Evolutionary conservation across 2,797 vertebrate species (phyloP).

Genomic region (Acanthiza pusilla): DNA sequence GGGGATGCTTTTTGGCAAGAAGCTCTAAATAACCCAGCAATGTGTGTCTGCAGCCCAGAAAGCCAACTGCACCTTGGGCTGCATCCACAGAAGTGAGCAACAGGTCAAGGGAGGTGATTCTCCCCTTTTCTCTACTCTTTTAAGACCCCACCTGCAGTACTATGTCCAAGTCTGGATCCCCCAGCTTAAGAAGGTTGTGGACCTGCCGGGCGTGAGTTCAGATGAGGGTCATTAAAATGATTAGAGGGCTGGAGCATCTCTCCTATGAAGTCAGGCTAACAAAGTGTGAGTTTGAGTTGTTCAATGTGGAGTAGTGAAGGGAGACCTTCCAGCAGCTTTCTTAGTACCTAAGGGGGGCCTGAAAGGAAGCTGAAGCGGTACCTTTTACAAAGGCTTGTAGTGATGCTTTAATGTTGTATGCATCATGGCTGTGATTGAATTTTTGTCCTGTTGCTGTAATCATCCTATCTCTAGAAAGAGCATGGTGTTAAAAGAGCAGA

Average conservation of each 20-base stretch:
- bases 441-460: neutral
- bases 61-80: neutral
- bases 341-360: neutral
- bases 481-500: neutral
- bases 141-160: neutral
- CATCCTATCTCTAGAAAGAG: neutral
- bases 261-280: neutral
- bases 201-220: neutral
- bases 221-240: neutral
- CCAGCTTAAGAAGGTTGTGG: neutral
- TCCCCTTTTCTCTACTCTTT: neutral
- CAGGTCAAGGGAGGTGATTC: neutral
- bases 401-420: neutral
- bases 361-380: neutral
- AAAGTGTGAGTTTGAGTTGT: neutral
- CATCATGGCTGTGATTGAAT: neutral
- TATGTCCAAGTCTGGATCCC: neutral
- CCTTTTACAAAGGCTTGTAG: neutral
- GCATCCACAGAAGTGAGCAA: neutral
- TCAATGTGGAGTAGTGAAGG: neutral
- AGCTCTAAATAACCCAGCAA: neutral
- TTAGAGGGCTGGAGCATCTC: neutral
- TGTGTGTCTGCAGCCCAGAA: neutral
- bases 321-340: neutral
- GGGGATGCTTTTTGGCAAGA: neutral